Conservation (phyloP, 2,888 invertebrate species). For the Scrobipalpa costella region DNA sequence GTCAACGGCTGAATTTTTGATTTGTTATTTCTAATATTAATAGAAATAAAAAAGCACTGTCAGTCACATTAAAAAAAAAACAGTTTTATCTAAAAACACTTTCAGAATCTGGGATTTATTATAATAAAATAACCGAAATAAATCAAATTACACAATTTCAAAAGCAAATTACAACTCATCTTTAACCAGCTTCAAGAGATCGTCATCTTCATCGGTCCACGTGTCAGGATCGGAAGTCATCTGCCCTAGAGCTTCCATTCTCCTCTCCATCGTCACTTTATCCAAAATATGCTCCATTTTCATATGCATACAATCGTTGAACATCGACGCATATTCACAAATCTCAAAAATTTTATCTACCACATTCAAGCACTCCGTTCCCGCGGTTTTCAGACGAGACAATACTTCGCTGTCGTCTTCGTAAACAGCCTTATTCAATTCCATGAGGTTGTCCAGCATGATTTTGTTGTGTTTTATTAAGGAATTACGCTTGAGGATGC, state of each 20-base stretch:
- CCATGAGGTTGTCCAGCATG: constrained; percentile 52
- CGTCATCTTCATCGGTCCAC: constrained; percentile 68
- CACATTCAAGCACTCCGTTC: constrained; percentile 53
- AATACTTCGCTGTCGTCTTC: constrained; percentile 69
- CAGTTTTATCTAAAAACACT: too few species aligned
- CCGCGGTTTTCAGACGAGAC: constrained; percentile 53
- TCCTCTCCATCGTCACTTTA: constrained; percentile 66
- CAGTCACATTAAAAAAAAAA: too few species aligned
- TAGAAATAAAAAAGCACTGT: too few species aligned
- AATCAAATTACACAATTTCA: too few species aligned
- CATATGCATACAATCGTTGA: constrained; percentile 76
- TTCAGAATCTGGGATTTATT: too few species aligned
- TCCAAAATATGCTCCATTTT: constrained; percentile 74
- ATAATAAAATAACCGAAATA: too few species aligned
- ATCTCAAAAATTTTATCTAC: constrained; percentile 67
- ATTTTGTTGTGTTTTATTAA: constrained; percentile 68
- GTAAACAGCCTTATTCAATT: constrained; percentile 61
- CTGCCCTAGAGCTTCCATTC: constrained; percentile 70
- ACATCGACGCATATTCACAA: constrained; percentile 70
- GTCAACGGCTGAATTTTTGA: too few species aligned
- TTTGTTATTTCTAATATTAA: too few species aligned
- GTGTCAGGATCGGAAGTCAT: constrained; percentile 61
- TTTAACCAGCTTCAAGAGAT: constrained; percentile 61
- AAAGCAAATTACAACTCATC: constrained; percentile 57
- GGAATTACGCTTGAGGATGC: constrained; percentile 64